Conservation (phyloP, 2,113 vertebrate genomes). For the Dasyprocta punctata region DNA sequence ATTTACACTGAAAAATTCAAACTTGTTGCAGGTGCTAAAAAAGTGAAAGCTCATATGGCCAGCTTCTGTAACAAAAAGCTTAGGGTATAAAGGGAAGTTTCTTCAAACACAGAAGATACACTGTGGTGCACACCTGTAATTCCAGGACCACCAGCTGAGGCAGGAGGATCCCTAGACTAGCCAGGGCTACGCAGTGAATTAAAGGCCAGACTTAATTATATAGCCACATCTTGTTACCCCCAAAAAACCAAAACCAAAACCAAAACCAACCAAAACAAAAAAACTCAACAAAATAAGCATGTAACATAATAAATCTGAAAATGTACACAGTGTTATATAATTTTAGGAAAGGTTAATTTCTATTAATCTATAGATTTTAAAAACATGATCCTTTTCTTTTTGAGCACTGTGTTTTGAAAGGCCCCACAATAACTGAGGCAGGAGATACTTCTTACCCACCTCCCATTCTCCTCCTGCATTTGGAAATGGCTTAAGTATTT, state of each 20-base stretch:
- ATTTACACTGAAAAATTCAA: neutral
- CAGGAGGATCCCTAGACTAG: neutral
- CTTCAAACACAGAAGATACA: neutral
- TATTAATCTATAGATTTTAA: slow-evolving; percentile 3
- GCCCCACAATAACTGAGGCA: neutral
- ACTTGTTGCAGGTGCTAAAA: neutral
- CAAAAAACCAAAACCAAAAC: neutral
- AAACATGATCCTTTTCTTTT: slow-evolving; percentile 25
- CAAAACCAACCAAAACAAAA: neutral
- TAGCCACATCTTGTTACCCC: neutral
- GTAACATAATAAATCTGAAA: slow-evolving; percentile 1
- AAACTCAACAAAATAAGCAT: neutral
- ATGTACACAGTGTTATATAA: neutral
- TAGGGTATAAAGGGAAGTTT: neutral
- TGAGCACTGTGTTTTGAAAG: neutral
- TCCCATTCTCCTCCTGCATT: neutral
- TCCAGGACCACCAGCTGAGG: neutral
- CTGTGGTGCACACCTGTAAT: neutral
- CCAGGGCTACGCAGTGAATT: neutral
- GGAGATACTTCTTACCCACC: neutral
- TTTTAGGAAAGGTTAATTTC: neutral
- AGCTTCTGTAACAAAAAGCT: slow-evolving; percentile 17
- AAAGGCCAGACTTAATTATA: neutral
- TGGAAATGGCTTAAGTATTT: slow-evolving; percentile 35
- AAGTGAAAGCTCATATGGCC: neutral